These are phyloP conservation scores for Xanthia togata DNA, from an alignment of 2,888 invertebrate species.

Conservation along the genomic window DNA sequence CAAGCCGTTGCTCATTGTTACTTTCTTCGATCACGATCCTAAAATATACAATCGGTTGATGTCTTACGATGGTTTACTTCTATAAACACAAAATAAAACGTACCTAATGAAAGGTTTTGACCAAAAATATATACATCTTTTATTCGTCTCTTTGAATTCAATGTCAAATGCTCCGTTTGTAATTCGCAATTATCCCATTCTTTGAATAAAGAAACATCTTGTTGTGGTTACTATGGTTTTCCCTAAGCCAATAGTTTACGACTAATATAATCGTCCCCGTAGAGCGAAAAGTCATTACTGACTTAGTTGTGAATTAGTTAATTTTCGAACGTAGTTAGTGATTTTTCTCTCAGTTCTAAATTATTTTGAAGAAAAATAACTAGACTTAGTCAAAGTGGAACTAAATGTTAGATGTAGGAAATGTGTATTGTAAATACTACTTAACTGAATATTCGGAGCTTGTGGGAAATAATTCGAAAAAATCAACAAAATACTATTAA, in stretches of 20 bases:
- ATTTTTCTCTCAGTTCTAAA: too few relatives aligned
- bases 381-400: too few relatives aligned
- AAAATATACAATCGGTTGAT: neutral
- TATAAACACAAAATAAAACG: neutral
- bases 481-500: too few relatives aligned
- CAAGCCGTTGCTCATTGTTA: neutral
- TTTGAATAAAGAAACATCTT: slow-evolving; percentile 29
- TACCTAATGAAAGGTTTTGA: neutral
- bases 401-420: too few relatives aligned
- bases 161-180: slow-evolving; percentile 2
- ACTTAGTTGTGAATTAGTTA: too few relatives aligned
- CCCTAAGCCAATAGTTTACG: slow-evolving; percentile 14
- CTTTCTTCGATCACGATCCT: neutral
- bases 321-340: too few relatives aligned
- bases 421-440: too few relatives aligned
- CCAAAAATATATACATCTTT: neutral
- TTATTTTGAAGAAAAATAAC: too few relatives aligned
- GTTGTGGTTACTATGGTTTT: slow-evolving; percentile 13
- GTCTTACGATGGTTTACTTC: neutral
- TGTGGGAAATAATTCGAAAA: too few relatives aligned
- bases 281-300: too few relatives aligned
- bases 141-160: neutral
- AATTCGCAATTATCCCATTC: slow-evolving; percentile 26
- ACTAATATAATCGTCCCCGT: too few relatives aligned
- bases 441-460: too few relatives aligned